A percentile compares a stretch with the other conserved stretches of the same genome.
These are phyloP conservation scores for Gasteruption jaculator DNA, from an alignment of 2,888 invertebrate species.

Conservation along the genomic window DNA sequence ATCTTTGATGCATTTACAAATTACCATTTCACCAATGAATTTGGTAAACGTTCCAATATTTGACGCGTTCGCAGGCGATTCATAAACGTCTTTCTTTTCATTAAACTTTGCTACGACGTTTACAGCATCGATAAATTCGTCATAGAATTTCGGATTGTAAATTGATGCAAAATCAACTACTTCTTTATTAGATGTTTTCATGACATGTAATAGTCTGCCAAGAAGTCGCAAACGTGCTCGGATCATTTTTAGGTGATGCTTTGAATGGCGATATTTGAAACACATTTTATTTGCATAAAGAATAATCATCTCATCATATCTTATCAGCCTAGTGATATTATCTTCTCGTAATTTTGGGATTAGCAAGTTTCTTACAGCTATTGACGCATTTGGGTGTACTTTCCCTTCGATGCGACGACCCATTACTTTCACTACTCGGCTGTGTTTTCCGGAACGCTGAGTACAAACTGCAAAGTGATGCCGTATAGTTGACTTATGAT, in stretches of 20 bases:
- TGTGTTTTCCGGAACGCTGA: too few relatives aligned
- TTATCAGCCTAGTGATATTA: conserved; percentile 16
- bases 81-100: conserved; percentile 11
- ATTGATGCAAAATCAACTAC: too few relatives aligned
- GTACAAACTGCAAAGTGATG: conserved; percentile 9
- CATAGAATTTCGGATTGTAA: conserved; percentile 22
- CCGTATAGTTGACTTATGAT: conserved; percentile 10
- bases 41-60: conserved; percentile 22
- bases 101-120: conserved; percentile 17
- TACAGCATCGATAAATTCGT: conserved; percentile 15
- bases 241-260: conserved; percentile 22
- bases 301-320: conserved; percentile 23
- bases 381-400: conserved; percentile 19
- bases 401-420: conserved; percentile 15
- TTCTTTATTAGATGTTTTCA: conserved; percentile 13
- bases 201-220: conserved; percentile 19
- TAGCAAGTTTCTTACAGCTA: conserved; percentile 14
- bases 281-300: conserved; percentile 24
- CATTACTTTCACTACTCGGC: too few relatives aligned
- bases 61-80: conserved; percentile 20
- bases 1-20: conserved; percentile 19
- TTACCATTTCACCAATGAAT: conserved; percentile 17
- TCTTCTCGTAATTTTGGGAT: conserved; percentile 25
- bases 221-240: conserved; percentile 21
- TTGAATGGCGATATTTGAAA: conserved; percentile 19